Evolutionary conservation across 2,113 vertebrate species (phyloP).

Genomic region (Salminus brasiliensis): DNA sequence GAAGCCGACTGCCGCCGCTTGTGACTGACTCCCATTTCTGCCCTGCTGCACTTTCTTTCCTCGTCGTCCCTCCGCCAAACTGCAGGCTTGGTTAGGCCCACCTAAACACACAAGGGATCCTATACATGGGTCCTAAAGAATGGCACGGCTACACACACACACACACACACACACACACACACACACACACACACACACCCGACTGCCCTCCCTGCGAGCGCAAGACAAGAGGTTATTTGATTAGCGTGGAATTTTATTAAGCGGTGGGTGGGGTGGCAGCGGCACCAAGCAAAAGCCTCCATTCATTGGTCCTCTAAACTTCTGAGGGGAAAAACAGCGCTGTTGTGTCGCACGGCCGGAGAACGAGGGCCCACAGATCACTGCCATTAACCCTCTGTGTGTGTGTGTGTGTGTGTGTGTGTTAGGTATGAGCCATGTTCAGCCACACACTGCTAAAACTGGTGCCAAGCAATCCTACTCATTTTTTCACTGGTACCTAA

Average conservation of each 20-base stretch:
- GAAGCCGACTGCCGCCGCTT: background rate
- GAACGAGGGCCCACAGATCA: background rate
- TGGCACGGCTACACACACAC: background rate
- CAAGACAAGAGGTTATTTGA: constrained; percentile 84
- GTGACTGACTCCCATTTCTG: background rate
- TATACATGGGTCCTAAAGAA: constrained; percentile 62
- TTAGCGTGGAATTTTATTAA: constrained; percentile 82
- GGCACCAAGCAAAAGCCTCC: constrained; percentile 71
- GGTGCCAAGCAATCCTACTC: no score
- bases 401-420: background rate
- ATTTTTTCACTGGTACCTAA: no score
- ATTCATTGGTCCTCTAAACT: constrained; percentile 77
- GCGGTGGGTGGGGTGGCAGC: constrained; percentile 75
- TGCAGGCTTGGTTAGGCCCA: background rate
- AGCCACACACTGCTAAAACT: no score
- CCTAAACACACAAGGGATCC: constrained; percentile 2
- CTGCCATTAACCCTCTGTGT: background rate
- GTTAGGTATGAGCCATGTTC: background rate
- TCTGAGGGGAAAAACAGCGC: constrained; percentile 68
- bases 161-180: constrained; percentile 2
- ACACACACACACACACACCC: constrained; percentile 61
- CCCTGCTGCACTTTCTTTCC: background rate
- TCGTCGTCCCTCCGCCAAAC: background rate
- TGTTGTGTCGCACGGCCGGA: constrained; percentile 60
- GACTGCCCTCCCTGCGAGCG: constrained; percentile 65